phyloP scores from a whole-genome alignment of 2,797 vertebrate genomes.

The Tokudaia muenninki region DNA sequence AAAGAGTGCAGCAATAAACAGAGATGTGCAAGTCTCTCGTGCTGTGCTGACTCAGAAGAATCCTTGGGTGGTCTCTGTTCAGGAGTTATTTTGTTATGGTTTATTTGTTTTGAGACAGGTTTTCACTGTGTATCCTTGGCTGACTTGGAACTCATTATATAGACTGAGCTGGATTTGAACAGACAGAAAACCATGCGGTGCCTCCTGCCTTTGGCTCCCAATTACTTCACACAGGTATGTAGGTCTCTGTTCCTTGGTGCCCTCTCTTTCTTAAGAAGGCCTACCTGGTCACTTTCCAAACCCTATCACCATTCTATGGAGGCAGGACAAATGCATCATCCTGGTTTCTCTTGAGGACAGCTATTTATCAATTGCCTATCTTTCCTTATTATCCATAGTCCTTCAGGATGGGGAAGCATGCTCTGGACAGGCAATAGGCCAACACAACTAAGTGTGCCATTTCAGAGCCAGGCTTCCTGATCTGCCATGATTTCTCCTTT shows the following conservation, averaged over 20 bases:
- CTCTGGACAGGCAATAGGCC: neutral
- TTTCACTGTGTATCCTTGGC: neutral
- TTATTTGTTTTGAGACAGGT: neutral
- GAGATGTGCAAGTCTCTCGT: too few relatives aligned
- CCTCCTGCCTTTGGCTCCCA: neutral
- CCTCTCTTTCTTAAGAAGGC: neutral
- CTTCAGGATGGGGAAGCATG: neutral
- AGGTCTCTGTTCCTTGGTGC: neutral
- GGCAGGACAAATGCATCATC: neutral
- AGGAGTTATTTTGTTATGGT: neutral
- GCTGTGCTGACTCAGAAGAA: neutral
- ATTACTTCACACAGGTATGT: neutral
- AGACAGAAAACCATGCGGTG: neutral
- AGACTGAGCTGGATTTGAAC: neutral
- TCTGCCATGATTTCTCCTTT: too few relatives aligned
- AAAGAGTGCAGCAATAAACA: neutral
- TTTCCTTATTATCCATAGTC: neutral
- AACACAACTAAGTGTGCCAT: fast-evolving
- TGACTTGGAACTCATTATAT: neutral
- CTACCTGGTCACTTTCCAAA: too few relatives aligned
- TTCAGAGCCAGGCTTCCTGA: neutral
- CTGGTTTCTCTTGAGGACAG: neutral
- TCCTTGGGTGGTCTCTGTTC: neutral
- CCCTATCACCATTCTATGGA: neutral
- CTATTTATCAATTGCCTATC: neutral